Percentiles rank a stretch among this genome's conserved stretches.
Evolutionary conservation across 2,888 invertebrate species (phyloP).

Genomic region (Rhingia campestris): DNA sequence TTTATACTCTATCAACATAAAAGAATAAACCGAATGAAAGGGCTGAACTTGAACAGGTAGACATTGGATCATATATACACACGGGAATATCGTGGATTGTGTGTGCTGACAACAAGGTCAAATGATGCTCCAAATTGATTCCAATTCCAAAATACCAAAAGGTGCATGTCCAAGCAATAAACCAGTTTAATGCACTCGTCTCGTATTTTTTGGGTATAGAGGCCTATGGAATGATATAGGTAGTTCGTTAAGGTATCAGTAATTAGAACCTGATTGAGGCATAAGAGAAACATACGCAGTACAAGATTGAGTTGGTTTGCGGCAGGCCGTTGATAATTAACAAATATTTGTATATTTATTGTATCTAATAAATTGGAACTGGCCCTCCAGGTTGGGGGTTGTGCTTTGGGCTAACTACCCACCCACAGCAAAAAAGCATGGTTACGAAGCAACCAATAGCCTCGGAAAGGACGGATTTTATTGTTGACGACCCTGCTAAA

Average conservation of each 20-base stretch:
- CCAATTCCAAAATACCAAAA: slow-evolving; percentile 40
- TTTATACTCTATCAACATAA: slow-evolving; percentile 47
- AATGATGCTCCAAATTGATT: slow-evolving; percentile 65
- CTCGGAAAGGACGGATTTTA: too few relatives aligned
- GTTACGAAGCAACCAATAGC: too few relatives aligned
- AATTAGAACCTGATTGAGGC: slow-evolving; percentile 44
- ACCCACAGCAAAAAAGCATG: too few relatives aligned
- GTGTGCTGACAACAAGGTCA: slow-evolving; percentile 62
- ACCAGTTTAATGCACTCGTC: slow-evolving; percentile 56
- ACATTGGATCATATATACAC: slow-evolving; percentile 10
- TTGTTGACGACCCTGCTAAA: too few relatives aligned
- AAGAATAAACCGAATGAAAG: slow-evolving; percentile 16
- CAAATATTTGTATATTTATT: neutral
- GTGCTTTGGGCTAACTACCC: too few relatives aligned
- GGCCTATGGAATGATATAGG: neutral
- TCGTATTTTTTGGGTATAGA: slow-evolving; percentile 14
- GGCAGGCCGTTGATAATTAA: slow-evolving; percentile 14
- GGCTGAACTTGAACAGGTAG: slow-evolving; percentile 3
- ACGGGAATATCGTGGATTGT: slow-evolving; percentile 35
- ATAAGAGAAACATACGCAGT: slow-evolving; percentile 19
- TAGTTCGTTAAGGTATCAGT: neutral
- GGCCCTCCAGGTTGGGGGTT: too few relatives aligned
- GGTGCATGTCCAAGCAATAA: slow-evolving; percentile 26
- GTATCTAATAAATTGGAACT: too few relatives aligned
- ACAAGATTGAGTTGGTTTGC: neutral